A percentile compares a stretch with the other conserved stretches of the same genome.
Conservation (phyloP, 2,888 invertebrate species). For the Nomada ferruginata region DNA sequence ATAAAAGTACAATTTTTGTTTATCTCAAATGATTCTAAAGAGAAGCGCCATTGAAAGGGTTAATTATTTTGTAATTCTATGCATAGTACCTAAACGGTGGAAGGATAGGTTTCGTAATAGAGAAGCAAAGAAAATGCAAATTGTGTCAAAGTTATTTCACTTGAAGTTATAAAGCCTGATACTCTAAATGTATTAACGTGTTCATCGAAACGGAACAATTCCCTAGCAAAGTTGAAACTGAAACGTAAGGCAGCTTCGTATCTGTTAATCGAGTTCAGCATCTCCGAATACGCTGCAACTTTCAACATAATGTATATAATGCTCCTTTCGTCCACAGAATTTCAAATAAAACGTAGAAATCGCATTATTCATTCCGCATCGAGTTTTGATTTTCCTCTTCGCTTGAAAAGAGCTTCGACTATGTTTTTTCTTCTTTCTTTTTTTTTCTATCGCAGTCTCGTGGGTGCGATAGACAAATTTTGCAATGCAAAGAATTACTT, state of each 20-base stretch:
- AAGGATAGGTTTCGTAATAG: not conserved
- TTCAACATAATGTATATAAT: not conserved
- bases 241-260: not conserved
- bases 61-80: too few relatives aligned
- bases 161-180: not conserved
- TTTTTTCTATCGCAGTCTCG: not conserved
- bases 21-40: too few relatives aligned
- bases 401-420: not conserved
- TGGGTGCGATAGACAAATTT: not conserved
- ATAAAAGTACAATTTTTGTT: too few relatives aligned
- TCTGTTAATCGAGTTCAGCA: constrained; percentile 4
- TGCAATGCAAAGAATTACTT: not conserved
- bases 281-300: not conserved
- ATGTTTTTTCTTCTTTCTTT: not conserved
- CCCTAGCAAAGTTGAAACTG: not conserved
- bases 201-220: not conserved
- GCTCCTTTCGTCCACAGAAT: not conserved
- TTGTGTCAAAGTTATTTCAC: not conserved
- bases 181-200: not conserved
- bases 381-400: not conserved
- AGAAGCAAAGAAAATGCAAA: too few relatives aligned
- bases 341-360: constrained; percentile 2
- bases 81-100: not conserved
- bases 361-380: not conserved
- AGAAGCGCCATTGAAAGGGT: too few relatives aligned